Evolutionary conservation across 2,113 vertebrate genomes (phyloP).

Genomic region (Myrmophylax atrothorax): DNA sequence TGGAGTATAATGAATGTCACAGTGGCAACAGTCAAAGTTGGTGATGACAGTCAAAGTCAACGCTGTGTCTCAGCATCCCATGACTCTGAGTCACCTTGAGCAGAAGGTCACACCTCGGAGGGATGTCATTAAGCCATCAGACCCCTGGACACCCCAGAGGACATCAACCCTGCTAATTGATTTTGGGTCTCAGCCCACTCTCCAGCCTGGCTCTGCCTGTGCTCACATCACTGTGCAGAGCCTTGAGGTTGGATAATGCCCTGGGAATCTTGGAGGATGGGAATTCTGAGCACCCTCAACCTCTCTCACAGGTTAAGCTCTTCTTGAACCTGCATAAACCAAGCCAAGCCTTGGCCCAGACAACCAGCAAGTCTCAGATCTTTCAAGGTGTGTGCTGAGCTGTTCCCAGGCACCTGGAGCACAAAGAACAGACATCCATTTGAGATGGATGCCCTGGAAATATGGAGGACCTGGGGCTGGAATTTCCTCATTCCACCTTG

Average conservation of each 20-base stretch:
- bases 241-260: neutral
- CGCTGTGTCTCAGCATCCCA: accelerated
- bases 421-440: neutral
- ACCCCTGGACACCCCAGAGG: neutral
- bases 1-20: neutral
- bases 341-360: neutral
- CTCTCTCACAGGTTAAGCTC: neutral
- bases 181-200: neutral
- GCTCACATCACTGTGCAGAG: neutral
- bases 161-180: neutral
- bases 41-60: neutral
- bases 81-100: neutral
- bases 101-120: neutral
- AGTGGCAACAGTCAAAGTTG: too few relatives aligned
- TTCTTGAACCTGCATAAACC: neutral
- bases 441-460: neutral
- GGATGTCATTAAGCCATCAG: neutral
- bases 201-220: neutral
- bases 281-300: neutral
- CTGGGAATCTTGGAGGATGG: neutral
- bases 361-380: neutral
- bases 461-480: neutral
- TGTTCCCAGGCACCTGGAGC: neutral
- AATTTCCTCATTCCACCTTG: neutral
- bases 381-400: neutral